Evolutionary conservation across 1,140 invertebrate genomes (phyloP), one percentile per base, ranked within the genome.

Genomic region (Drosophila azteca): DNA sequence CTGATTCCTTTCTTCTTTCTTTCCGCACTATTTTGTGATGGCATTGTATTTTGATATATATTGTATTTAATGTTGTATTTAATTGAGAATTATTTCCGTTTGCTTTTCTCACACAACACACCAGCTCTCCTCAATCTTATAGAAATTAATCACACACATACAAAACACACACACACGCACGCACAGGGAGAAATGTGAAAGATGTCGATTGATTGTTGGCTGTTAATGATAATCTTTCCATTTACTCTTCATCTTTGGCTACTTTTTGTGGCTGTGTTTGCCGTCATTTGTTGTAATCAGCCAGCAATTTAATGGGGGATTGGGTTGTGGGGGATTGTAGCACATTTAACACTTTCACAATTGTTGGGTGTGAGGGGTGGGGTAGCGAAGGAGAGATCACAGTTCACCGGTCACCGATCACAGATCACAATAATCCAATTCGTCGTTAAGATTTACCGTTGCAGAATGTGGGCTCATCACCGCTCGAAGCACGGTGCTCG

Each of bases 11-110:
- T 69, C 51, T 48, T 57, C 54, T 75, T 55, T 60, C 55, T 69
- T 69, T 76, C 52, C 77, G 62, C 71, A 76, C 67, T 77, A 76
- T 77, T 73, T 73, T 64, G 35, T 13, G 15, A 62, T 58, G 74
- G 62, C 65, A 76, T 76, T 76, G 71, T 75, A 66, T 75, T 49
- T 75, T 73, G 35, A 74, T 71, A 46, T 71, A 71, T 72, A 31
- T 71, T 66, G 35, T 63, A 50, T 46, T 49, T 49, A 61, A 26
- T 67, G 79, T 84, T 85, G 82, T 87, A 61, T 71, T 67, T 88
- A 87, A 88, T 88, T 87, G 84, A 87, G 81, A 85, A 65, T 77
- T 88, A 87, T 87, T 87, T 87, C 83, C 83, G 83, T 69, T 87
- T 83, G 31, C 57, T 55, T 45, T 13, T 54, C 68, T 70, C 71